Percentiles rank a stretch among this genome's conserved stretches.
Evolutionary conservation across 1,140 invertebrate genomes (phyloP).

Genomic region (Drosophila equinoxialis): DNA sequence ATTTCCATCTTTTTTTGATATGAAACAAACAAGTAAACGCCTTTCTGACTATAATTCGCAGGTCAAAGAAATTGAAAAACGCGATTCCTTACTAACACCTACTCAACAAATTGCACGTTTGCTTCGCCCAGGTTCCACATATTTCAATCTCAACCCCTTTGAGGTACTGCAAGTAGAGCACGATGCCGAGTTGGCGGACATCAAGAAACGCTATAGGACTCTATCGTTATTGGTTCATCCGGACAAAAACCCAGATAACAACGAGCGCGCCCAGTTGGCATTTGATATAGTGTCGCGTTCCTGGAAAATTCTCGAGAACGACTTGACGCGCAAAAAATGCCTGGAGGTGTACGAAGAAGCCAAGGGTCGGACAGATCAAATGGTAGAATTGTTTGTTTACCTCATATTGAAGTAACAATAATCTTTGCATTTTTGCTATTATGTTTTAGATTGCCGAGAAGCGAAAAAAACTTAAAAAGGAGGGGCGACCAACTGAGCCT

Average conservation of each 20-base stretch:
- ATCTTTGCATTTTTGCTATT: not conserved
- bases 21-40: conserved; percentile 60
- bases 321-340: conserved; percentile 96
- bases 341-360: conserved; percentile 99
- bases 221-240: conserved; percentile 99
- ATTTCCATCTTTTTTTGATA: conserved; percentile 32
- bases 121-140: conserved; percentile 95
- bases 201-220: conserved; percentile 98
- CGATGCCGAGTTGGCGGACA: conserved; percentile 93
- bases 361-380: conserved; percentile 95
- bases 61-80: conserved; percentile 83
- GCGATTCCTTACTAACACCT: conserved; percentile 88
- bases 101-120: conserved; percentile 97
- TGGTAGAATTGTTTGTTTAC: conserved; percentile 85
- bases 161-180: conserved; percentile 98
- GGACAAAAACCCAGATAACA: conserved; percentile 90
- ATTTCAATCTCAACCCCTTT: conserved; percentile 98
- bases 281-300: conserved; percentile 98
- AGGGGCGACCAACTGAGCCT: conserved; percentile 89
- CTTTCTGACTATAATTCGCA: conserved; percentile 78
- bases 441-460: conserved; percentile 93
- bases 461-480: conserved; percentile 96
- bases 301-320: conserved; percentile 98
- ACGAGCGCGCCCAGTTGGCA: conserved; percentile 95
- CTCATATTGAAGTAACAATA: not conserved